Evolutionary conservation across 2,888 invertebrate genomes (phyloP), one percentile per base, ranked within the genome.

Genomic region (Pantelozetes paolii): DNA sequence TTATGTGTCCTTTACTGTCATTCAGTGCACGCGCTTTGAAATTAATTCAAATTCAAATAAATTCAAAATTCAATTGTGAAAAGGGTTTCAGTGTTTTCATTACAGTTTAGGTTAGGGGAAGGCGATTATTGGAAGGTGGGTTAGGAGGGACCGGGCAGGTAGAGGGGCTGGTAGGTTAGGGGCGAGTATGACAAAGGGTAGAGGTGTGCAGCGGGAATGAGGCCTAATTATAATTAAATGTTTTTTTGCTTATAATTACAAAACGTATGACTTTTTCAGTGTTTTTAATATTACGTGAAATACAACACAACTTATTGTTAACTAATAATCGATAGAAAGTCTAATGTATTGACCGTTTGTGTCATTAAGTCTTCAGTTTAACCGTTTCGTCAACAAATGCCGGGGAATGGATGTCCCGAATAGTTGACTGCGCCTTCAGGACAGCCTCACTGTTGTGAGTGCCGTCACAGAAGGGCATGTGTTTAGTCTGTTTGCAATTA

Each of bases 401-500:
- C 6, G 74, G 74, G 26, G 74, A 74, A 50, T 74, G 50, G 32
- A 50, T 48, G 69, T 74, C 74, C 40, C 74, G 70, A 50, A 74
- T 42, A 26, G 74, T 74, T 18, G 74, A 74, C 23, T 70, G 74
- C 11, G 36, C 69, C 13, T 48, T 15, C 54, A 70, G 74, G 8
- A 74, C 70, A 3, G 23, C 23, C 54, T 50, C 30, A 23, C 13
- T n/a, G 45, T 71, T 59, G 82, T 98, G 98, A 13, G 93, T 89
- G 13, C 97, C 97, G 84, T 99, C 99, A 84, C 98, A 99, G 82
- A 96, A 97, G 0, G 99, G 99, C 77, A 93, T 86, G 78, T 92
- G 90, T 70, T 87, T 87, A 0, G 96, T 94, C 81, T 96, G 96
- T 83, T 99, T 99, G 82, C 99, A 99, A 82, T 94, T 94, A 82